Percentiles rank a stretch among this genome's conserved stretches.
Evolutionary conservation across 2,113 vertebrate species (phyloP).

Genomic region (Leptodactylus fuscus): DNA sequence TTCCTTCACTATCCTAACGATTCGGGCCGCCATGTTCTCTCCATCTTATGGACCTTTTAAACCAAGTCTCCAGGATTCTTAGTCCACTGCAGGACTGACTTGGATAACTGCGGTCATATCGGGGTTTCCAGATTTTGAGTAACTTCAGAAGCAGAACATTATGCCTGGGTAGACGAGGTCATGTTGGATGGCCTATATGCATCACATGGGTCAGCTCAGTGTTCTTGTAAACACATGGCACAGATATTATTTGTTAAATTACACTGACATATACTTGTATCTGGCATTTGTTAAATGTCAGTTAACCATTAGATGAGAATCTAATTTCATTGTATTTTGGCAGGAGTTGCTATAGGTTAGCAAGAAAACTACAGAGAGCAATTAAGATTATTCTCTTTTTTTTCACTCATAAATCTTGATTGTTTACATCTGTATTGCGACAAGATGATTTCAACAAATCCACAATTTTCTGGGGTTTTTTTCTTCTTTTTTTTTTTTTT

Average conservation of each 20-base stretch:
- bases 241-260: constrained; percentile 32
- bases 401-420: constrained; percentile 18
- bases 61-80: no score
- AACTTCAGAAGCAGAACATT: not conserved
- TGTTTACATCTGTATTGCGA: constrained; percentile 30
- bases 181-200: not conserved
- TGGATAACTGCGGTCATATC: no score
- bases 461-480: not conserved
- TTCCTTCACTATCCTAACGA: no score
- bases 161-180: not conserved
- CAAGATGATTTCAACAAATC: not conserved
- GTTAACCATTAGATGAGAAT: constrained; percentile 6
- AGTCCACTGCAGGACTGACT: no score
- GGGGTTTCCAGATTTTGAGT: not conserved
- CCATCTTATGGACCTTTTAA: no score
- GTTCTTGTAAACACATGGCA: constrained; percentile 38
- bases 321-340: constrained; percentile 38
- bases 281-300: constrained; percentile 47
- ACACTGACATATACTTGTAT: constrained; percentile 16
- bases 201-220: constrained; percentile 8
- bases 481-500: not conserved
- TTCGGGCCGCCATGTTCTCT: no score
- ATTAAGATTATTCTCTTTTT: constrained; percentile 10
- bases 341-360: constrained; percentile 13
- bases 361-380: constrained; percentile 1